Percentiles rank a stretch among this genome's conserved stretches.
Conservation (phyloP, 2,113 vertebrate species). For the Colius striatus region DNA sequence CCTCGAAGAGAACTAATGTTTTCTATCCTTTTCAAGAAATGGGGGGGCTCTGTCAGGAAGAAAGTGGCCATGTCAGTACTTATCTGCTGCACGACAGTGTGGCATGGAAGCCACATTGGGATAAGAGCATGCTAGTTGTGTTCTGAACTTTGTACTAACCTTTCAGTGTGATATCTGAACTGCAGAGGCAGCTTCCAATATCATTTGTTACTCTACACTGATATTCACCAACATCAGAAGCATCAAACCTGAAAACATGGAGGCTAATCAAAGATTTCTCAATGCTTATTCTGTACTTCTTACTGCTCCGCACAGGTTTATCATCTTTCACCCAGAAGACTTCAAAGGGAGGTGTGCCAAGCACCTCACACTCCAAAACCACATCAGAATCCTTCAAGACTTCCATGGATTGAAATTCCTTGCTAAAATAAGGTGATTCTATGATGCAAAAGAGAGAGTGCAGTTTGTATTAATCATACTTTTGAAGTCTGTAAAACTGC, state of each 20-base stretch:
- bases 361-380: conserved; percentile 86
- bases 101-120: neutral
- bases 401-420: conserved; percentile 88
- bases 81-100: neutral
- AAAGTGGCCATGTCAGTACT: conserved; percentile 46
- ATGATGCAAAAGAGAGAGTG: conserved; percentile 66
- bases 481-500: neutral
- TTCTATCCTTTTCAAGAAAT: conserved; percentile 91
- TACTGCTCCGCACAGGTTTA: conserved; percentile 88
- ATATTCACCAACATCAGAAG: conserved; percentile 87
- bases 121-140: neutral
- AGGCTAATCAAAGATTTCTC: conserved; percentile 86
- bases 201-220: conserved; percentile 91
- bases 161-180: conserved; percentile 88
- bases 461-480: conserved; percentile 35
- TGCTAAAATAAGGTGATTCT: conserved; percentile 92
- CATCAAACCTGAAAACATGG: conserved; percentile 88
- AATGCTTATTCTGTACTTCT: conserved; percentile 87
- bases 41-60: conserved; percentile 87
- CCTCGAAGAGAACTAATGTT: conserved; percentile 86
- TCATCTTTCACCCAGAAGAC: conserved; percentile 91
- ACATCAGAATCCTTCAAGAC: conserved; percentile 93
- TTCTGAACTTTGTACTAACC: conserved; percentile 81
- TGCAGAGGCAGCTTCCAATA: conserved; percentile 88
- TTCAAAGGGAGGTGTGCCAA: conserved; percentile 90